Evolutionary conservation across 2,888 invertebrate species (phyloP), one percentile per base, ranked within the genome.

Genomic region (Sphaerophoria rueppellii): DNA sequence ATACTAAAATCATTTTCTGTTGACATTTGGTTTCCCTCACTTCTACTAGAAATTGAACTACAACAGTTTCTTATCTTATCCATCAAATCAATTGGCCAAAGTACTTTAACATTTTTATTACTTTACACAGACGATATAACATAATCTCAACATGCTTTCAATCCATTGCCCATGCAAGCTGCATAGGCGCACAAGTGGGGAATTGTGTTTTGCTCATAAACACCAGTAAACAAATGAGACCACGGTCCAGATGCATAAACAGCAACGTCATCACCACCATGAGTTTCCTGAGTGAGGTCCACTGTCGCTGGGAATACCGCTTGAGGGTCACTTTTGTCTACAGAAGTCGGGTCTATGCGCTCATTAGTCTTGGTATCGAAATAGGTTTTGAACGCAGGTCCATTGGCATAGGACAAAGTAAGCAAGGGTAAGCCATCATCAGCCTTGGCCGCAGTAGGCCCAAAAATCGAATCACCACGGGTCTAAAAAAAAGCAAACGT

Each of bases 201-300:
- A 57, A 97, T 94, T 88, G 93, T 95, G 90, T 94, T 95, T 91
- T 97, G 96, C 88, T 97, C 96, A 88, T 95, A 95, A 73, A 94
- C 95, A 0, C 97, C 96, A 0, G 95, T 94, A 89, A 97, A 96
- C 0, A 97, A 92, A 89, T 97, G 96, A 0, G 96, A 92, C 95
- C 95, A 95, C 1, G 96, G 97, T 32, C 95, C 97, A 11, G 91
- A 92, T 0, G 96, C 96, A 90, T 94, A 96, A 0, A 97, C 95
- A 0, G 94, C 94, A 0, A 97, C 96, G 90, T 97, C 97, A 85
- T 97, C 96, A 0, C 95, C 96, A 0, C 95, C 96, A 88, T 96
- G 96, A 0, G 95, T 95, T 88, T 96, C 96, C 3, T 24, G 55
- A 6, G 87, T 86, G 3, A 89, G 61, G 6, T 90, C 89, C 16